Evolutionary conservation across 2,888 invertebrate species (phyloP).

Genomic region (Himalopsyche tibetana): DNA sequence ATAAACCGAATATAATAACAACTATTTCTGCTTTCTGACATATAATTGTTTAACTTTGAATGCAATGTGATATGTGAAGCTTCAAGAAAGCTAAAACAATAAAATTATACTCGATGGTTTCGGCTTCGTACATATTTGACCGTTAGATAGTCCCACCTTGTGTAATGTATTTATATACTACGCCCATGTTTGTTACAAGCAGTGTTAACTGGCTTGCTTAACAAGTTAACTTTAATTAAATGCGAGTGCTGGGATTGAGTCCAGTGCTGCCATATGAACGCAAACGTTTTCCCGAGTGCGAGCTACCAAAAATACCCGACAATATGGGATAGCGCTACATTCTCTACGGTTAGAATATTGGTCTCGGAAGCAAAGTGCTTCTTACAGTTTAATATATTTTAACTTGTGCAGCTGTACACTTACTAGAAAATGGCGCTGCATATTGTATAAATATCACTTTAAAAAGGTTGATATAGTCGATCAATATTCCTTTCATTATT

Average conservation of each 20-base stretch:
- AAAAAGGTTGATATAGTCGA: too few species aligned
- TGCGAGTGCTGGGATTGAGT: constrained; percentile 54
- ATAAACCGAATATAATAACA: too few species aligned
- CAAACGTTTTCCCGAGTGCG: constrained; percentile 18
- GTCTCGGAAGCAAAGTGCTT: neutral
- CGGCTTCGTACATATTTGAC: constrained; percentile 9
- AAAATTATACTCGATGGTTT: constrained; percentile 17
- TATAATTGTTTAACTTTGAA: too few species aligned
- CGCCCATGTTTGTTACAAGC: constrained; percentile 24
- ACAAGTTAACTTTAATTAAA: constrained; percentile 59
- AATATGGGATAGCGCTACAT: neutral
- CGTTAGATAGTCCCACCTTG: neutral
- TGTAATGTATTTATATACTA: neutral
- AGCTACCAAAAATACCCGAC: constrained; percentile 23
- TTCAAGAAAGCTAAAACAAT: neutral
- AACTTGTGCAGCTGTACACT: too few species aligned
- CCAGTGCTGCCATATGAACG: constrained; percentile 43
- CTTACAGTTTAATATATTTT: neutral
- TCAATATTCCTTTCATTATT: too few species aligned
- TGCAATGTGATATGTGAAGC: too few species aligned
- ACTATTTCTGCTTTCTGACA: too few species aligned
- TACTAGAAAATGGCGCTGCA: too few species aligned
- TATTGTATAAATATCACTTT: too few species aligned
- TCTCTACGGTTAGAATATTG: constrained; percentile 1
- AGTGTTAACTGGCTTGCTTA: constrained; percentile 55